Evolutionary conservation across 30 jellyfish, hydroid and myxozoan genomes (phyloP).

Genomic region (Nemopilema nomurai): DNA sequence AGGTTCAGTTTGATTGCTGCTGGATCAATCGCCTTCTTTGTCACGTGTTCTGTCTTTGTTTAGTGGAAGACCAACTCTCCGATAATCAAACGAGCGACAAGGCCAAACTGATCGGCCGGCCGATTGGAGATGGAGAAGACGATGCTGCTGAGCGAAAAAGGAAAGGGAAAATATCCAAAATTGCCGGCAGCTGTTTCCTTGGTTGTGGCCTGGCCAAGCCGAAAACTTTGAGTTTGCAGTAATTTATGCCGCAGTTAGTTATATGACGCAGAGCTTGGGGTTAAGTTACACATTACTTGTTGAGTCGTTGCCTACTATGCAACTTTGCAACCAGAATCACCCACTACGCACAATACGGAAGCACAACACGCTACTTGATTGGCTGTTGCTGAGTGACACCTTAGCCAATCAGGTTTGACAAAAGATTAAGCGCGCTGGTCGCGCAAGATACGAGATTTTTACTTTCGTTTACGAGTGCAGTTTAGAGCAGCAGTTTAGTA

Average conservation of each 20-base stretch:
- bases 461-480: no score
- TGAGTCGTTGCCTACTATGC: no score
- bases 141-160: conserved; percentile 56
- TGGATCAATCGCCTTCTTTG: conserved; percentile 54
- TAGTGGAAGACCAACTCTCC: conserved; percentile 71
- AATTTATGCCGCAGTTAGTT: not conserved
- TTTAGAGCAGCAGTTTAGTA: no score
- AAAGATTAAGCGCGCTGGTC: no score
- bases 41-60: conserved; percentile 77
- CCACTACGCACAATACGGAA: no score
- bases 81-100: conserved; percentile 64
- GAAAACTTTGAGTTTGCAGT: conserved; percentile 41
- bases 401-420: no score
- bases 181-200: conserved; percentile 76
- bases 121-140: conserved; percentile 51
- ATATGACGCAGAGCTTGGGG: no score
- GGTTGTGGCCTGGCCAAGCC: conserved; percentile 75
- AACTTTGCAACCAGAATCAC: no score
- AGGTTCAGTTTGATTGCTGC: conserved; percentile 13
- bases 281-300: no score
- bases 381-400: not conserved
- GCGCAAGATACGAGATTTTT: not conserved
- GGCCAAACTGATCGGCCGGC: conserved; percentile 53
- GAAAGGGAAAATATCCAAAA: conserved; percentile 71
- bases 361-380: no score